Base-by-base conservation (phyloP, 2,797 vertebrate species). In the Euphonia xanthogaster region DNA sequence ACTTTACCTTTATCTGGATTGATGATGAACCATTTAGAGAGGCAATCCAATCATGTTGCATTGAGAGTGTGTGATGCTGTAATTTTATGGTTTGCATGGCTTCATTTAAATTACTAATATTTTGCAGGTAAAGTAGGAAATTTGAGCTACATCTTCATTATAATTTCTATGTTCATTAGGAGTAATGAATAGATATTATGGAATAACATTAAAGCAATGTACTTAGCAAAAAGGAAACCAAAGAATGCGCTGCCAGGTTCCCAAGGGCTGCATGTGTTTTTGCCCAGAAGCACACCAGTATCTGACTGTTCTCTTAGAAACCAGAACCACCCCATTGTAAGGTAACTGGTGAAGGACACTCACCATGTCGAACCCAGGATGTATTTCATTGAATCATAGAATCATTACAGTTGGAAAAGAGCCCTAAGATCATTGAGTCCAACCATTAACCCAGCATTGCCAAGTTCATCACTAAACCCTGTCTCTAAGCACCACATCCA, bases 11-110 rank as follows among this genome's bases (percentile, higher is more conserved):
- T 97, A 95, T 92, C 90, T 91, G 93, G 86, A 97, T 89, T 92
- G 93, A 94, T 92, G 95, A 96, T 86, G 92, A 96, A 50, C 95
- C 95, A 95, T 95, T 97, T 96, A 96, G 91, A 96, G 86, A 95
- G 72, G 91, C 71, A 96, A 71, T 68, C 63, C 82, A 94, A 94
- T 96, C 78, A 83, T 50, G 84, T 8, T 73, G 57, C 86, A 95
- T 85, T 86, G 48, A 71, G 70, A 94, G 61, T 77, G 58, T 7
- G 25, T 44, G 93, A 91, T 79, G 76, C 60, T 87, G 72, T 90
- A 93, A 96, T 96, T 96, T 97, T 90, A 67, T 82, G 70, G 74
- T 94, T 92, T 95, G 53, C 54, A 77, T 71, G 42, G 78, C 75
- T 81, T 96, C 80, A 66, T 97, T 97, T 95, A 95, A 96, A 96